Evolutionary conservation across 2,888 invertebrate species (phyloP), one percentile per base, ranked within the genome.

Genomic region (Sinelater perroti): DNA sequence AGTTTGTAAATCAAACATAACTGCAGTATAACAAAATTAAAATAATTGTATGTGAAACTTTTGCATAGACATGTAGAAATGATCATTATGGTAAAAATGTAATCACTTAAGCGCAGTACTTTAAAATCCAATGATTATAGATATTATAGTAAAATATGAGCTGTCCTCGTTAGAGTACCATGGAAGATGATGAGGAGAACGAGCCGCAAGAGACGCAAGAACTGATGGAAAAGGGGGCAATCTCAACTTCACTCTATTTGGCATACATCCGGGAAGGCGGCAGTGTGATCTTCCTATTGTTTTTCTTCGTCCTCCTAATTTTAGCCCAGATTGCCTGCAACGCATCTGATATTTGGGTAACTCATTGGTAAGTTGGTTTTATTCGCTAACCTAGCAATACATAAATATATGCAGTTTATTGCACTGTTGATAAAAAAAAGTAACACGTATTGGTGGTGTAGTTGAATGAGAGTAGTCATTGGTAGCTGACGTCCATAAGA

Each of bases 301-400:
- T 83, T 5, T 82, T 89, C 2, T 18, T 84, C 0, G 17, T 87
- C 0, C 75, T 85, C 28, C 80, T 88, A 49, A 62, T 91, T 13
- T 63, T 86, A 4, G 89, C 89, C 2, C 92, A 93, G 77, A 73
- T 84, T 14, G 77, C 87, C 46, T 88, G 87, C 53, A 89, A 90
- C 33, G 82, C 86, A 45, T 82, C 85, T 40, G 93, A 93, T 75
- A 87, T 89, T 71, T 92, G 91, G 89, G 82, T 93, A 0, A 87
- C 87, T 1, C 77, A 84, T 68, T 93, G 93, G 93, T 91, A 76
- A 78, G 77, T 69, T 11, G 24, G n/a, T 17, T 35, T 35, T 35
- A 5, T 4, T n/a, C 4, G 11, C 8, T 10, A 31, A 7, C 26
- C 26, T 24, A n/a, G n/a, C 10, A 33, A 33, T 33, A 33, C 7